Conservation (phyloP, 2,888 invertebrate genomes). For the Lydus trimaculatus region DNA sequence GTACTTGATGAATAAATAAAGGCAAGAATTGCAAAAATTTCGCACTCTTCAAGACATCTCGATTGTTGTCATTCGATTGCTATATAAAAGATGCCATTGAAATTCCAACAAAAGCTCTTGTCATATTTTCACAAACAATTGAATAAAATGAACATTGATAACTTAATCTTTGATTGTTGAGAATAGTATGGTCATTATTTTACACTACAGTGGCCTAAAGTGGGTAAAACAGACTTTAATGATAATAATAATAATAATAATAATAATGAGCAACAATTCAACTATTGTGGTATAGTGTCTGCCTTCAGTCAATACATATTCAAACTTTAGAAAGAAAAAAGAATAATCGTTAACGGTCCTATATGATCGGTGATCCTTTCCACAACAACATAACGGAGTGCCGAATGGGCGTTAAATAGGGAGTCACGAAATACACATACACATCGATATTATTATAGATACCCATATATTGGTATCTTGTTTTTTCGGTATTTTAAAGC, state of each 20-base stretch:
- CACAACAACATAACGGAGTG: slow-evolving; percentile 1
- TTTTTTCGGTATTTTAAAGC: background rate
- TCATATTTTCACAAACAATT: background rate
- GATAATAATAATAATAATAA: background rate
- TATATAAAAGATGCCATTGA: background rate
- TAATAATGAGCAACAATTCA: background rate
- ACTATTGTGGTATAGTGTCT: background rate
- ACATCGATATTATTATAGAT: background rate
- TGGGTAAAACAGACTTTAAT: background rate
- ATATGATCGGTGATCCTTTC: background rate
- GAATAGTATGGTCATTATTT: background rate
- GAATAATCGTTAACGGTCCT: background rate
- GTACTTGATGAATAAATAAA: too few species aligned
- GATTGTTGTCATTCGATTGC: background rate
- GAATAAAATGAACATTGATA: background rate
- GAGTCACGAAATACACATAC: slow-evolving; percentile 6
- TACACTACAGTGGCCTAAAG: background rate
- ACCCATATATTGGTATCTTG: slow-evolving; percentile 4
- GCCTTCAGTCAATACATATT: too few species aligned
- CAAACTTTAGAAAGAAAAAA: background rate
- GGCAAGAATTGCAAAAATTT: background rate
- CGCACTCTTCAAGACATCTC: background rate
- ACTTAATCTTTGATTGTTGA: background rate
- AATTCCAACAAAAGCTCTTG: background rate
- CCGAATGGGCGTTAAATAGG: slow-evolving; percentile 10